Base-by-base conservation (phyloP, 2,113 vertebrate species). In the Heterotilapia buettikoferi region DNA sequence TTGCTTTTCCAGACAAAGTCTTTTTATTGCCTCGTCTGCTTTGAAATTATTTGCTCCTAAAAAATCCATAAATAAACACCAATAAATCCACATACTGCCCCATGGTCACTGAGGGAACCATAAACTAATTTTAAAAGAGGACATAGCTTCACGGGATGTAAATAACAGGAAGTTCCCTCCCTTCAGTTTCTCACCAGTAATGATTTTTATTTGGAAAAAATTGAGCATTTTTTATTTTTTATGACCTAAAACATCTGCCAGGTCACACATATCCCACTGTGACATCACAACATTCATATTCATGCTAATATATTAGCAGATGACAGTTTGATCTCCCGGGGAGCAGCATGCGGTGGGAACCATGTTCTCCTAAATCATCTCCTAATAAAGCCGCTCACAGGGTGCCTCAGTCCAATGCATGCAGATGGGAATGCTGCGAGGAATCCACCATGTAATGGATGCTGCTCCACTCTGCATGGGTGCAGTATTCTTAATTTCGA, bases 331-430 rank as follows among this genome's bases (percentile, higher is more conserved):
- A 19, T 84, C 84, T 87, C 85, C 57, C 5, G n/a, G 66, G 86
- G 88, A 89, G 45, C 79, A 36, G 26, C 21, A 43, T 57, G 21
- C 10, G 52, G 91, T 78, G 91, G 90, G 87, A 91, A 89, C 47
- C 47, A 47, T 31, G 59, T 89, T 57, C 47, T 54, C 81, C 66
- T 90, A 66, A 92, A 88, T 88, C 90, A 88, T n/a, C 63, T 84
- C 56, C 40, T 45, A 52, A 63, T 80, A 43, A 61, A 78, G 80
- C 26, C 59, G 18, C 66, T 53, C 73, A 76, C 38, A 14, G 18
- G 61, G 56, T 3, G 33, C 14, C 63, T 79, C 84, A 14, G 68
- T 45, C 31, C 9, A 3, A 52, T 19, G 68, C 52, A 59, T 43
- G 21, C 12, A 38, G 68, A 21, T 14, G 4, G 47, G 26, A 78